Evolutionary conservation across 1,140 invertebrate genomes (phyloP).

Genomic region (Philotrypesis tridentata): DNA sequence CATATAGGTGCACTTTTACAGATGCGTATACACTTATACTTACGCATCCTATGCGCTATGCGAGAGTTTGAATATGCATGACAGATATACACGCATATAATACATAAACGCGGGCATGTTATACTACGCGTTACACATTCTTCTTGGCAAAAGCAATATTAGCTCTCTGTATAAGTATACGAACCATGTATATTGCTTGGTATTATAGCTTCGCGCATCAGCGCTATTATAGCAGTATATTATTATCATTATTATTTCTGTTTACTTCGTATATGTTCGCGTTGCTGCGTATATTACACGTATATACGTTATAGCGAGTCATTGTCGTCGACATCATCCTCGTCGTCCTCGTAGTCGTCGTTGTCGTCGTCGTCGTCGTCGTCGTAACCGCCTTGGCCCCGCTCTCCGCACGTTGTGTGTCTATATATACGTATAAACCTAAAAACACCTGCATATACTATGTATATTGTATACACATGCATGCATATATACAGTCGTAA

Average conservation of each 20-base stretch:
- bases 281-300: background rate
- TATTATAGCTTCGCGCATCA: too few relatives aligned
- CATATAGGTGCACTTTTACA: slow-evolving; percentile 28
- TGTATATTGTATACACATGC: too few relatives aligned
- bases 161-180: background rate
- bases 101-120: background rate
- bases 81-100: too few relatives aligned
- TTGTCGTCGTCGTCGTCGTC: slow-evolving; percentile 1
- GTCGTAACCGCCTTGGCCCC: slow-evolving; percentile 53
- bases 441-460: background rate
- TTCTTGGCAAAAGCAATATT: background rate
- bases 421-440: slow-evolving; percentile 49
- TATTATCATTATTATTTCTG: too few relatives aligned
- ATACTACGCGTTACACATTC: background rate
- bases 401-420: slow-evolving; percentile 68
- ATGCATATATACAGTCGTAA: background rate
- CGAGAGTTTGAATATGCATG: too few relatives aligned
- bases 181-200: background rate
- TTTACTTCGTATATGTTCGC: background rate
- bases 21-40: background rate
- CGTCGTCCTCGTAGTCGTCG: slow-evolving; percentile 19
- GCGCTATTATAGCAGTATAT: too few relatives aligned
- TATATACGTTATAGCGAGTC: too few relatives aligned
- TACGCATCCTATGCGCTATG: too few relatives aligned
- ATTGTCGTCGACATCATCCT: slow-evolving; percentile 5